Evolutionary conservation across 2,797 vertebrate genomes (phyloP).

Genomic region (Galago senegalensis): DNA sequence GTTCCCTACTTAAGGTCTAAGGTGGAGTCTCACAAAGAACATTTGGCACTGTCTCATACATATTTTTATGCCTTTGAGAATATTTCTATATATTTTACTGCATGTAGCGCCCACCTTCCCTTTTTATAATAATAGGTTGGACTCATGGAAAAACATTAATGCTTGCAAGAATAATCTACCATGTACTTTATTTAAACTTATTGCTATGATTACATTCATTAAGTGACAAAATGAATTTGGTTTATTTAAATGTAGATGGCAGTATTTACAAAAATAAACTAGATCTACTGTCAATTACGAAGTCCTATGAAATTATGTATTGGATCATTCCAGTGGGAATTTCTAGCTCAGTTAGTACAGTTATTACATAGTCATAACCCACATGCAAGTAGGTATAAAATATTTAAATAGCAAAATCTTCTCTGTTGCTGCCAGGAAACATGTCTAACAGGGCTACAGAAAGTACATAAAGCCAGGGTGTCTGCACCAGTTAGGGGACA

Average conservation of each 20-base stretch:
- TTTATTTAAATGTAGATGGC: background rate
- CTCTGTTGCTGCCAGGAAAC: background rate
- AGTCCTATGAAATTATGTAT: background rate
- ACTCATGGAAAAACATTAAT: conserved; percentile 7
- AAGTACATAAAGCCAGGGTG: background rate
- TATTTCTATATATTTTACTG: background rate
- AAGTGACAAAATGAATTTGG: conserved; percentile 43
- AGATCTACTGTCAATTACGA: background rate
- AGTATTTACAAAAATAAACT: background rate
- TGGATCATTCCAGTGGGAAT: conserved; percentile 9
- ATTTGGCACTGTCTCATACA: background rate
- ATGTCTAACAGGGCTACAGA: background rate
- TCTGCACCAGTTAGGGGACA: background rate
- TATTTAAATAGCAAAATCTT: conserved; percentile 35
- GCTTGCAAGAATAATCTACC: background rate
- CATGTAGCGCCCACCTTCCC: background rate
- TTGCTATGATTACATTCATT: background rate
- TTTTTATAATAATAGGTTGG: background rate
- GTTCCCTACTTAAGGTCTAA: background rate
- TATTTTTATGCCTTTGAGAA: conserved; percentile 27
- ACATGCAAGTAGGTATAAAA: background rate
- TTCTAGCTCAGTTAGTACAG: conserved; percentile 34
- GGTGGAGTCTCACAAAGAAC: conserved; percentile 13
- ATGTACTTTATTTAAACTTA: background rate
- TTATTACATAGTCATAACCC: background rate